Evolutionary conservation across 2,888 invertebrate species (phyloP), one percentile per base, ranked within the genome.

Genomic region (Tetanocera ferruginea): DNA sequence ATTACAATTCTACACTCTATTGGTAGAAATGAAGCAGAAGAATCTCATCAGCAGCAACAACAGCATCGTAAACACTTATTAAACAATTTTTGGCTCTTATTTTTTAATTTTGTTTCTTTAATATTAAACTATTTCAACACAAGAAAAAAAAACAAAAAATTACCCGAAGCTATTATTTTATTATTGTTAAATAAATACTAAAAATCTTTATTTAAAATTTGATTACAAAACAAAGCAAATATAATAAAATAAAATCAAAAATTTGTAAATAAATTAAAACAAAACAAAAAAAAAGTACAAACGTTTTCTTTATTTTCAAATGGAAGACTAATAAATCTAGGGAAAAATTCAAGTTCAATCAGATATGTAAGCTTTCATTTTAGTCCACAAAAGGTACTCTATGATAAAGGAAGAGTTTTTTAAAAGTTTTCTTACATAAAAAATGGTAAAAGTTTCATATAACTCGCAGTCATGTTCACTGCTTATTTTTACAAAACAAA

Each of bases 21-120:
- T 57, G 52, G 57, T 78, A 69, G 51, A 73, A 77, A 64, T 76
- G 77, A 76, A 64, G 49, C 73, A 28, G 37, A 19, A n/a, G n/a
- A n/a, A n/a, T 28, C 34, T 23, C 75, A 60, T 19, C 37, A 57
- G 8, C 14, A 55, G 5, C 73, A 23, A 1, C 19, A 69, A 71
- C 71, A 71, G 11, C 60, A 25, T 52, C 74, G 60, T 28, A 57
- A 76, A 76, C 74, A 64, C 57, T 69, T 70, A 78, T 64, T 73
- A 67, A 66, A 69, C 49, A 52, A 67, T 64, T 55, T 79, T 79
- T 80, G 80, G 80, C 72, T 62, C 60, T 64, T 73, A n/a, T 51
- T 64, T 49, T 64, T 66, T 74, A 28, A 43, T 64, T 52, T 74
- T 17, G 62, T 64, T 52, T 73, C 25, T 74, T n/a, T 52, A 64